Percentiles rank a stretch among this genome's conserved stretches.
Evolutionary conservation across 2,888 invertebrate genomes (phyloP).

Genomic region (Eurytoma californica): DNA sequence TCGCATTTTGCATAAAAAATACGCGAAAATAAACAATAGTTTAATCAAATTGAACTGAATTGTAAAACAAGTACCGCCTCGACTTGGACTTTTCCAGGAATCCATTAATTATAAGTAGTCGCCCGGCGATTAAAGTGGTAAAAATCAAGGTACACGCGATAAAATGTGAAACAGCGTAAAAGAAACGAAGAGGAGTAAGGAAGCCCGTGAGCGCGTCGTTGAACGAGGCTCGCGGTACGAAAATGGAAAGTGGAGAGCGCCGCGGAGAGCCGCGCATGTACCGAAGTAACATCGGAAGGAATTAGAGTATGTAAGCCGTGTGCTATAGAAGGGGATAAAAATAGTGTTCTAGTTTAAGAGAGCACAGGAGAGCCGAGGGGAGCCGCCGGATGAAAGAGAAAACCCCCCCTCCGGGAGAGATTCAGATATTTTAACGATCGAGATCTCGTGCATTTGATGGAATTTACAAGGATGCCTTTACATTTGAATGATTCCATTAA

Average conservation of each 20-base stretch:
- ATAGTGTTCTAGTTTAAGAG: slow-evolving; percentile 41
- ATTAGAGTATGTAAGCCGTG: slow-evolving; percentile 46
- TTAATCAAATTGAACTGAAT: no score
- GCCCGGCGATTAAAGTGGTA: slow-evolving; percentile 6
- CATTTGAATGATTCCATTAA: no score
- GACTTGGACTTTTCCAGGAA: neutral
- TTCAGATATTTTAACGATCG: slow-evolving; percentile 24
- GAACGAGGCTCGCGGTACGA: slow-evolving; percentile 21
- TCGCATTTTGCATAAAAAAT: no score
- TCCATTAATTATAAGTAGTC: slow-evolving; percentile 29
- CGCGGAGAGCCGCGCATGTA: neutral
- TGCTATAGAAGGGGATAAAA: slow-evolving; percentile 42
- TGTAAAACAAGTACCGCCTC: no score
- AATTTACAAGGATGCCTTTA: no score
- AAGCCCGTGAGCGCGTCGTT: no score
- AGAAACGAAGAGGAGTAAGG: slow-evolving; percentile 39
- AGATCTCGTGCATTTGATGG: neutral
- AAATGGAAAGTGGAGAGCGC: slow-evolving; percentile 44
- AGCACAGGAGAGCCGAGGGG: neutral
- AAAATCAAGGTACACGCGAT: slow-evolving; percentile 33
- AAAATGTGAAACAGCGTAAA: slow-evolving; percentile 30
- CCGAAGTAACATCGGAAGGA: slow-evolving; percentile 46
- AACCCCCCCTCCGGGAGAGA: slow-evolving; percentile 3
- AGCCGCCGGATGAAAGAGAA: slow-evolving; percentile 38
- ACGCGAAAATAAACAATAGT: no score